Evolutionary conservation across 2,113 vertebrate genomes (phyloP).

Genomic region (Cynopterus brachyotis): DNA sequence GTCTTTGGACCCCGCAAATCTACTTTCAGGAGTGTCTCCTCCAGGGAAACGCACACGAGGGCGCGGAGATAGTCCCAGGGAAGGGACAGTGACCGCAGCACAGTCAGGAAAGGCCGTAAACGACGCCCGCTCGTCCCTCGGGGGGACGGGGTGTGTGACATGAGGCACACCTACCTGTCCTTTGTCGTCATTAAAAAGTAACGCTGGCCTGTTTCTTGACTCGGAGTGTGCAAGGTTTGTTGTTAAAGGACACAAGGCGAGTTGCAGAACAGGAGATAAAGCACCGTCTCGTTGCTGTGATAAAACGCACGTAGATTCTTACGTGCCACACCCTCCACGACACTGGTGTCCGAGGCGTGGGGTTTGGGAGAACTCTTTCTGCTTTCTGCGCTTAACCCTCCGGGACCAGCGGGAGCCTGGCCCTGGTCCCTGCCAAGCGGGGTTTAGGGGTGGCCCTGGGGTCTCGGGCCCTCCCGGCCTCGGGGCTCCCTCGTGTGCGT

Average conservation of each 20-base stretch:
- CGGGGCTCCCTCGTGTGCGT: fast-evolving
- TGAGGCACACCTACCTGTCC: neutral
- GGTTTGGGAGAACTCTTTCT: neutral
- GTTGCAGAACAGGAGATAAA: neutral
- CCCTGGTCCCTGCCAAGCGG: neutral
- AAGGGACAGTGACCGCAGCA: neutral
- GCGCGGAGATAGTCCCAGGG: neutral
- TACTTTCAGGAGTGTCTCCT: neutral
- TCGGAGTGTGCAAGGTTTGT: neutral
- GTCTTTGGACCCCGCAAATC: neutral
- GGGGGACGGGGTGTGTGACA: neutral
- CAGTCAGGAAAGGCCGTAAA: no score
- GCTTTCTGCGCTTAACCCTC: neutral
- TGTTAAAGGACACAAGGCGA: neutral
- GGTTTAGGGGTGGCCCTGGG: neutral
- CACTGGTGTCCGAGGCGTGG: neutral
- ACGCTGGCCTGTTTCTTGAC: neutral
- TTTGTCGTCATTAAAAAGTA: neutral
- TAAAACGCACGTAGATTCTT: neutral
- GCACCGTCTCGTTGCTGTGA: neutral
- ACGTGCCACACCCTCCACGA: neutral
- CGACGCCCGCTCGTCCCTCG: no score
- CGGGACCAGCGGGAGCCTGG: neutral
- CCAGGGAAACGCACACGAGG: neutral
- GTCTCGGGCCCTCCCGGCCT: neutral